Evolutionary conservation across 2,113 vertebrate species (phyloP), one percentile per base, ranked within the genome.

Genomic region (Rhombomys opimus): DNA sequence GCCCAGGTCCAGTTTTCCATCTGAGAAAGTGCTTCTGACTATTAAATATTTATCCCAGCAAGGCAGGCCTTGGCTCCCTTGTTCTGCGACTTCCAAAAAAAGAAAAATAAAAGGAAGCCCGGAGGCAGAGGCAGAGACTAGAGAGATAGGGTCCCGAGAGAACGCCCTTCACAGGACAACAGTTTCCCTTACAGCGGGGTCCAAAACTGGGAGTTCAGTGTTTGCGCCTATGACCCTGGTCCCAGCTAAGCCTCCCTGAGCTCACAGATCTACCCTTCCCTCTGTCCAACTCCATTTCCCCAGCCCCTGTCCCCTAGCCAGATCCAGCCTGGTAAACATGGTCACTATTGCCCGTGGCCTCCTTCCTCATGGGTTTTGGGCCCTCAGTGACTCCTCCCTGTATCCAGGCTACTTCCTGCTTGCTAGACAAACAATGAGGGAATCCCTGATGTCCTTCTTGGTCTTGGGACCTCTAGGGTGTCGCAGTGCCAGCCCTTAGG

Each of bases 11-110:
- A 89, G 50, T 54, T 94, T 95, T 94, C 87, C 89, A 30, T 59
- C 94, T 90, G 67, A 96, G 84, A 96, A 95, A 97, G 65, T 59
- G 85, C 84, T 95, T 87, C 72, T 54, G n/a, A 91, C 82, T 82
- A 94, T 95, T 95, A 96, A 95, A 96, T 87, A 97, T 96, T 96
- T 63, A 96, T 65, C 88, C 93, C 22, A n/a, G 54, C 10, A 3
- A 89, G 25, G 68, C 27, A 5, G 68, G 20, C 25, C 76, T 68
- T 81, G 96, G 88, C 90, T 89, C 94, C 0, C 0, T 52, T n/a
- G 20, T 25, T 30, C 77, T 38, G 35, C 0, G 32, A 65, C 93
- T 61, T 93, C 96, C 76, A 52, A 94, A 87, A 93, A 75, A 46
- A 86, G 72, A 67, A 86, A 95, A 94, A 68, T 41, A 35, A 75